Percentiles rank a stretch among this genome's conserved stretches.
Conservation (phyloP, 2,797 vertebrate species). For the Tarsius wallacei region DNA sequence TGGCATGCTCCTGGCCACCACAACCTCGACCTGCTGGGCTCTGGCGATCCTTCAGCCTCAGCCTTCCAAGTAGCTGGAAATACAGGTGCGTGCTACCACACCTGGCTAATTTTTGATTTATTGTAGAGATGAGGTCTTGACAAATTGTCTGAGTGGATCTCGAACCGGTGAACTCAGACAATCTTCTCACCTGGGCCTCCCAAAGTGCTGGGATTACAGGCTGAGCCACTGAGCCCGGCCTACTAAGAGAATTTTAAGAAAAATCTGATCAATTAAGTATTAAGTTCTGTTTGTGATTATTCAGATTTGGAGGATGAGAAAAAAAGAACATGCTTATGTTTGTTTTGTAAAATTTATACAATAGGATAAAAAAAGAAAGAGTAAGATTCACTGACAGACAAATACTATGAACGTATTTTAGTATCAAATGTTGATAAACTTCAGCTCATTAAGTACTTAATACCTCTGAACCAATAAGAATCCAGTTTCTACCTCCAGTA, state of each 20-base stretch:
- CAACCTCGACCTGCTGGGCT: too few relatives aligned
- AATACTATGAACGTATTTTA: background rate
- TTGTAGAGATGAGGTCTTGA: too few relatives aligned
- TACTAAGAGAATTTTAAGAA: background rate
- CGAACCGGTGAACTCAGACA: too few relatives aligned
- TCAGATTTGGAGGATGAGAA: background rate
- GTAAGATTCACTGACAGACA: background rate
- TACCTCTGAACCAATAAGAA: background rate
- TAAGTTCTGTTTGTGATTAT: background rate
- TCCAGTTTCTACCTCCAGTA: background rate
- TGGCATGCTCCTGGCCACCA: too few relatives aligned
- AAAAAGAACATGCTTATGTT: background rate
- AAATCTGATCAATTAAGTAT: background rate
- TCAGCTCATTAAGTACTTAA: background rate
- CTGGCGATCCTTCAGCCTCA: too few relatives aligned
- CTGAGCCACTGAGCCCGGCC: too few relatives aligned
- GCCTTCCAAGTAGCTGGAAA: too few relatives aligned
- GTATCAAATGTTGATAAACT: background rate
- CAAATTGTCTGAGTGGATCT: too few relatives aligned
- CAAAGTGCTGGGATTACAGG: too few relatives aligned
- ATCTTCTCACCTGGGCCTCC: too few relatives aligned
- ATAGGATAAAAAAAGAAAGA: background rate
- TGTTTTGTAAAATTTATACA: conserved; percentile 21
- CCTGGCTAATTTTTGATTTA: too few relatives aligned
- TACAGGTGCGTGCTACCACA: too few relatives aligned